These are phyloP conservation scores for Miniopterus natalensis DNA, from an alignment of 2,113 vertebrate species.

Conservation along the genomic window DNA sequence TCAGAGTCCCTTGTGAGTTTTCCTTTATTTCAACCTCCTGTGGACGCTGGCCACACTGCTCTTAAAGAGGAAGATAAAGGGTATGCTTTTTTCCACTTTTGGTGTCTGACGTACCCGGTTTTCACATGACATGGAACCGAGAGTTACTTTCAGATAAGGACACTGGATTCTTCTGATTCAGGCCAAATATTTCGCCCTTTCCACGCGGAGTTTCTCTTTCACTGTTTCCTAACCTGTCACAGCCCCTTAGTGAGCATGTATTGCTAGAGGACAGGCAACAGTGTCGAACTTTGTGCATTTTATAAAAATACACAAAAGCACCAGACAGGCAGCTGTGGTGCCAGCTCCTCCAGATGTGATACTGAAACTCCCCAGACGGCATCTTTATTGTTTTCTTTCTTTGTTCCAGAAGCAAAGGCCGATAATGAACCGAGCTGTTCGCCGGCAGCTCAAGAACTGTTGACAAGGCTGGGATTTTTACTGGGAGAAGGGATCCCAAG, in stretches of 20 bases:
- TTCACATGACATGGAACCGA: neutral
- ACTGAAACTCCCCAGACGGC: constrained; percentile 63
- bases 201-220: constrained; percentile 54
- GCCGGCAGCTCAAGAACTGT: constrained; percentile 98
- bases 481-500: constrained; percentile 98
- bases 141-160: neutral
- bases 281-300: constrained; percentile 51
- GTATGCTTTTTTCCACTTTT: neutral
- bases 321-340: constrained; percentile 56
- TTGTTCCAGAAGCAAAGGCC: constrained; percentile 91
- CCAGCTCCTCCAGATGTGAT: constrained; percentile 24
- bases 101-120: neutral
- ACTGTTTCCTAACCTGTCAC: constrained; percentile 62
- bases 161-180: neutral
- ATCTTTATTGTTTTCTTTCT: constrained; percentile 81
- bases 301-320: constrained; percentile 52
- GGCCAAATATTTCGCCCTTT: constrained; percentile 53
- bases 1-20: neutral
- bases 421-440: constrained; percentile 95
- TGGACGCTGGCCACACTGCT: neutral
- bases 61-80: neutral
- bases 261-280: constrained; percentile 43
- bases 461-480: constrained; percentile 99
- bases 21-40: neutral
- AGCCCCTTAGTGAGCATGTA: constrained; percentile 63